A percentile compares a stretch with the other conserved stretches of the same genome.
Evolutionary conservation across 2,888 invertebrate genomes (phyloP).

Genomic region (Ophraella communa): DNA sequence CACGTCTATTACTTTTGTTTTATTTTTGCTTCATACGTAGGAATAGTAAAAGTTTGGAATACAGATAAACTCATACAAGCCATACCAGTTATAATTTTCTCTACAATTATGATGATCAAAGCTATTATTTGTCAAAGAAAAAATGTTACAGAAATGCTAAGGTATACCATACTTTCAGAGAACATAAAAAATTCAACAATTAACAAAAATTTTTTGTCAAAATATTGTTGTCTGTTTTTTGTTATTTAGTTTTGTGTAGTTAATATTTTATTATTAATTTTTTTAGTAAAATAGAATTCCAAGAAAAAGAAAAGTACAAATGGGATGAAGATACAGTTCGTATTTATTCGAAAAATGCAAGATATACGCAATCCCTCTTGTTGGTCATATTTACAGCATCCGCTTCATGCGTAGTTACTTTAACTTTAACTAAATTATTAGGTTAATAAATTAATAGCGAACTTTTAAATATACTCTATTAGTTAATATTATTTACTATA

Average conservation of each 20-base stretch:
- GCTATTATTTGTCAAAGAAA: not conserved
- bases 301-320: not conserved
- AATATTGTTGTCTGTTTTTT: too few relatives aligned
- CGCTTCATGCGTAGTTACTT: conserved; percentile 16
- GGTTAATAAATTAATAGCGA: not conserved
- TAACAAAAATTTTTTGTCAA: too few relatives aligned
- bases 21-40: not conserved
- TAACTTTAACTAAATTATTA: conserved; percentile 13
- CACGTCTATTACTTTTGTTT: not conserved
- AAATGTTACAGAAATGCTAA: conserved; percentile 3
- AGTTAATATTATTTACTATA: not conserved
- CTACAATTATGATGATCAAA: not conserved
- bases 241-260: too few relatives aligned
- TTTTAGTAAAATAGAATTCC: not conserved
- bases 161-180: not conserved
- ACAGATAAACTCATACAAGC: not conserved
- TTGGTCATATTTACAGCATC: conserved; percentile 10
- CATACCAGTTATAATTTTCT: conserved; percentile 3
- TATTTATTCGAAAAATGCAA: conserved; percentile 17
- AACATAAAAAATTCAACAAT: too few relatives aligned
- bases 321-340: conserved; percentile 53
- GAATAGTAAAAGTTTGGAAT: not conserved
- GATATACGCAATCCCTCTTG: conserved; percentile 3
- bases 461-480: too few relatives aligned
- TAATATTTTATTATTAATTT: not conserved